phyloP scores from a whole-genome alignment of 2,113 vertebrate species.

The Syrrhaptes paradoxus region DNA sequence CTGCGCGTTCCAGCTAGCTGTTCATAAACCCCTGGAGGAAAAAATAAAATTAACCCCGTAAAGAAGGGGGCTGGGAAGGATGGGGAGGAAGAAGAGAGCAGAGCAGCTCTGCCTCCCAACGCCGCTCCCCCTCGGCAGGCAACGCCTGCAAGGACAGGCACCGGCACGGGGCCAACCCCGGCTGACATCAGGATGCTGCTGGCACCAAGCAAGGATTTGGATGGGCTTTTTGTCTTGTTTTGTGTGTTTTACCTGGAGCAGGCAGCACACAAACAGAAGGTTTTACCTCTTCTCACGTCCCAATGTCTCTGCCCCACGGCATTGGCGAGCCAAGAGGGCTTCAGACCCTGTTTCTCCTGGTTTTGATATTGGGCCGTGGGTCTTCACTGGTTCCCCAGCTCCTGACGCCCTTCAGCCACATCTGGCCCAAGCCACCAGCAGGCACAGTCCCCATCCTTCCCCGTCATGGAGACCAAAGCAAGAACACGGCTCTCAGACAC shows the following conservation, averaged over 20 bases:
- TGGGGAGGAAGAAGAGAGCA: background rate
- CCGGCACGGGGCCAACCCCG: background rate
- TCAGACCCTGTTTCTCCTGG: background rate
- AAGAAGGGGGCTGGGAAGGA: slow-evolving; percentile 36
- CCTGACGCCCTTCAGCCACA: background rate
- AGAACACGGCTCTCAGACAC: background rate
- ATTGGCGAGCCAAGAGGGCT: background rate
- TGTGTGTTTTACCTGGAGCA: background rate
- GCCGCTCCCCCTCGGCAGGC: background rate
- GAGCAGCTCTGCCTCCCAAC: background rate
- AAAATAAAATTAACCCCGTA: slow-evolving; percentile 61
- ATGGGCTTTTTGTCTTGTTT: background rate
- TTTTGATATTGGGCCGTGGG: background rate
- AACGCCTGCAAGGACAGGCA: background rate
- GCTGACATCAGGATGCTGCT: background rate
- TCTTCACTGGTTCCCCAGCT: background rate
- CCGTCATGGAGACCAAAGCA: background rate
- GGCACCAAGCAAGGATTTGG: background rate
- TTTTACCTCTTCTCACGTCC: background rate
- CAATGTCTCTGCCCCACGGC: fast-evolving
- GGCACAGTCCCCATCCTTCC: background rate
- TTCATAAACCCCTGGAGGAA: slow-evolving; percentile 58
- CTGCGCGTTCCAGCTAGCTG: slow-evolving; percentile 44
- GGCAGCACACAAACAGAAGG: background rate
- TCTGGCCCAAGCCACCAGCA: background rate